phyloP scores from a whole-genome alignment of 37 sponge, comb jelly and placozoan genomes.

The Mnemiopsis leidyi region DNA sequence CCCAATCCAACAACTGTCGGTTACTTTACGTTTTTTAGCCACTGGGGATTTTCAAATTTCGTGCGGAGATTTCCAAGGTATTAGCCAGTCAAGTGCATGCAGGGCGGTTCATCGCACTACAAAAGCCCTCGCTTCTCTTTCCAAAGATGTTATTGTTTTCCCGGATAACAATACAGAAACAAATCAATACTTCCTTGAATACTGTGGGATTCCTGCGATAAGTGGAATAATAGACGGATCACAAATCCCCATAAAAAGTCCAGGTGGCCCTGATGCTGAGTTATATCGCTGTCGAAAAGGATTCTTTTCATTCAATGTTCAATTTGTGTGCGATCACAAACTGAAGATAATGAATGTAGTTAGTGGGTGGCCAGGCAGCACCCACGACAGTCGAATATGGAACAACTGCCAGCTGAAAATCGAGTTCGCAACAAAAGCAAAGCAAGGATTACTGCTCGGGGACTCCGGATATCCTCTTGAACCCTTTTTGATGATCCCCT shows the following conservation, averaged over 20 bases:
- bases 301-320: neutral
- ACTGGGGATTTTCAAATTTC: conserved; percentile 21
- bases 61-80: neutral
- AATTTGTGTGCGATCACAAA: conserved; percentile 38
- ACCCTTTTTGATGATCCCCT: neutral
- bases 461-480: neutral
- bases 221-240: neutral
- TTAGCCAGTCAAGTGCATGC: neutral
- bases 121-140: neutral
- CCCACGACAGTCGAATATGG: conserved; percentile 8
- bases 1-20: neutral
- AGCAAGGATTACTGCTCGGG: neutral
- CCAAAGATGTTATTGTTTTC: neutral
- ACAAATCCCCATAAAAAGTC: conserved; percentile 25
- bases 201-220: neutral
- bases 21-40: neutral
- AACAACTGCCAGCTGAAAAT: neutral
- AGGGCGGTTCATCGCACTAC: neutral
- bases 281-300: neutral
- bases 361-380: conserved; percentile 13
- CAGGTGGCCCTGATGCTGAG: neutral
- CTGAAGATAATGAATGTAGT: neutral
- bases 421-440: neutral
- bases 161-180: neutral
- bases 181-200: neutral